These are phyloP conservation scores for Bovichtus diacanthus DNA, from an alignment of 2,797 vertebrate genomes.

Conservation along the genomic window DNA sequence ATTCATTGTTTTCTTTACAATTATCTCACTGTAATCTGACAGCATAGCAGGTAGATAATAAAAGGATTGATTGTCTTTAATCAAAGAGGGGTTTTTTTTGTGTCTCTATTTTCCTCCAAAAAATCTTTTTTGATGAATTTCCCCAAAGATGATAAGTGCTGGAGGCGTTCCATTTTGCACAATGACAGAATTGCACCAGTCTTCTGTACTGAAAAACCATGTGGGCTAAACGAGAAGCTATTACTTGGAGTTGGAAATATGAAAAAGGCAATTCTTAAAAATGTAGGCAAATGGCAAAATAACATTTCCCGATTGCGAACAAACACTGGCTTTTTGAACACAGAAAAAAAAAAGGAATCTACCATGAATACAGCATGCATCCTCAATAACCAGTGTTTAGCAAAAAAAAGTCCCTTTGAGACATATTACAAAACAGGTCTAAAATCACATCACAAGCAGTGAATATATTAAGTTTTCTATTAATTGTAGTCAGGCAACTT, in stretches of 20 bases:
- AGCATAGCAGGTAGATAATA: constrained; percentile 9
- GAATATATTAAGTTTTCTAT: constrained; percentile 11
- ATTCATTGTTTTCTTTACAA: constrained; percentile 5
- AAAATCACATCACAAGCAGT: not conserved
- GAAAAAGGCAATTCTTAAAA: constrained; percentile 46
- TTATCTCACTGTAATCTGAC: constrained; percentile 24
- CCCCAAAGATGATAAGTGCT: constrained; percentile 41
- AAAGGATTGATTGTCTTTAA: not conserved
- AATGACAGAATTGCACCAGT: constrained; percentile 44
- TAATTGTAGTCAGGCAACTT: not conserved
- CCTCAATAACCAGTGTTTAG: not conserved
- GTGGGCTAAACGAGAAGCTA: constrained; percentile 49
- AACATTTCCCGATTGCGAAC: not conserved
- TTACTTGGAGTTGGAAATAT: constrained; percentile 46
- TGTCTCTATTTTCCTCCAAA: constrained; percentile 30
- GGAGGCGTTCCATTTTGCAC: constrained; percentile 52
- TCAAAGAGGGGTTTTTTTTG: too few relatives aligned
- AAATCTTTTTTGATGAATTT: constrained; percentile 42
- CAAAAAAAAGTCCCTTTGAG: not conserved
- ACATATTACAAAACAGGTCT: not conserved
- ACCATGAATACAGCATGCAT: not conserved
- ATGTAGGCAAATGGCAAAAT: constrained; percentile 10
- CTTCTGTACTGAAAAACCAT: constrained; percentile 35
- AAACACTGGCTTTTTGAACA: not conserved
- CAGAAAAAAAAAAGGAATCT: not conserved